phyloP scores from a whole-genome alignment of 2,888 invertebrate species.

The Meteorus colon region DNA sequence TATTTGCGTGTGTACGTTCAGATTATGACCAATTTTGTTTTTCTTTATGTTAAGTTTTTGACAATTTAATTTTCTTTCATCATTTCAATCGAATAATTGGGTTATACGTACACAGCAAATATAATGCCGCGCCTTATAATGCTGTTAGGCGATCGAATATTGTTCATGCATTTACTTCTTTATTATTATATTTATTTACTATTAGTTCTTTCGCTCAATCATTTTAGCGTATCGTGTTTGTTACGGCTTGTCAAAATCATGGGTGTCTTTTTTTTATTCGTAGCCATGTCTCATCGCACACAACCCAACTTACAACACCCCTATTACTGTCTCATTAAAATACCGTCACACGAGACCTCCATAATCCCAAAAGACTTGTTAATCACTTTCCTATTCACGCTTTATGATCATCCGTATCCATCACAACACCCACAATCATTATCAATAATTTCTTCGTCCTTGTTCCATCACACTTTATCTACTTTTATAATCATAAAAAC shows the following conservation, averaged over 20 bases:
- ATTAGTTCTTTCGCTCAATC: neutral
- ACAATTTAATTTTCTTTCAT: neutral
- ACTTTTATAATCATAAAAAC: neutral
- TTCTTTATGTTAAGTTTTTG: no score
- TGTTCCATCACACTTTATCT: neutral
- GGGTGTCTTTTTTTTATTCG: neutral
- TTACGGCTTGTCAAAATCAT: conserved; percentile 1
- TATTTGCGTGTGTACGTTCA: conserved; percentile 9
- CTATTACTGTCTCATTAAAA: neutral
- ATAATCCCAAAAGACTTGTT: neutral
- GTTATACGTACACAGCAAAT: neutral
- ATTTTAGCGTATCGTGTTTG: neutral
- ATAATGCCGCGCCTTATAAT: neutral
- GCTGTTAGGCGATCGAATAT: conserved; percentile 16
- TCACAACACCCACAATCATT: conserved; percentile 1
- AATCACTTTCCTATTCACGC: conserved; percentile 2
- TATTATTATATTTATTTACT: neutral
- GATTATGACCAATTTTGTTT: neutral
- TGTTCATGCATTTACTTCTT: conserved; percentile 21
- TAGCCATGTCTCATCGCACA: neutral
- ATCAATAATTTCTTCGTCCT: neutral
- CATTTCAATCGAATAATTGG: conserved; percentile 15
- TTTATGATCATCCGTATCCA: neutral
- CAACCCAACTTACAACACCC: neutral
- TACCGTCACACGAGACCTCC: neutral